Conservation (phyloP, 2,113 vertebrate genomes). For the Grantiella picta region DNA sequence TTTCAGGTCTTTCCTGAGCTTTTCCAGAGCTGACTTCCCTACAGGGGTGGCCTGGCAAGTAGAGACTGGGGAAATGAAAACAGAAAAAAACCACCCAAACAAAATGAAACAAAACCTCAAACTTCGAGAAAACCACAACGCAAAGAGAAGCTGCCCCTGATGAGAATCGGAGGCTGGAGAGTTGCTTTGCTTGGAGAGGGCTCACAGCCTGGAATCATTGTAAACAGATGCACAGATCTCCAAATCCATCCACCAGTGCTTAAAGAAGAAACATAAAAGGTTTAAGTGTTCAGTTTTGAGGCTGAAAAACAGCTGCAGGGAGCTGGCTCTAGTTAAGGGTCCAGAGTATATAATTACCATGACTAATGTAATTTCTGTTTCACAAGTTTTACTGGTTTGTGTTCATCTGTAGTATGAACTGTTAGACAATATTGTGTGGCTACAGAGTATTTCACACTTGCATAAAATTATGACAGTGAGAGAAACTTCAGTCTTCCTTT, state of each 20-base stretch:
- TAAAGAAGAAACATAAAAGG: fast-evolving
- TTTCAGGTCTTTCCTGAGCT: not conserved
- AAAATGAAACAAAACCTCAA: not conserved
- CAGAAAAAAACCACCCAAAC: not conserved
- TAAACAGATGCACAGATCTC: not conserved
- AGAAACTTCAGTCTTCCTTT: not conserved
- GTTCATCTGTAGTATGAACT: not conserved
- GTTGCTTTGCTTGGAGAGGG: too few species aligned
- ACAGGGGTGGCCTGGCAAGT: not conserved
- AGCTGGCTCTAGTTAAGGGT: not conserved
- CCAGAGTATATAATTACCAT: fast-evolving
- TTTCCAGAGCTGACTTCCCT: not conserved
- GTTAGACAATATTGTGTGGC: fast-evolving
- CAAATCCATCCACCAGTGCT: fast-evolving
- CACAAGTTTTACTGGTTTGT: not conserved
- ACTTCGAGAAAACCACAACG: fast-evolving
- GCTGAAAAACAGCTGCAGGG: not conserved
- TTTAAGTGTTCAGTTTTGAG: not conserved
- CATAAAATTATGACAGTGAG: not conserved
- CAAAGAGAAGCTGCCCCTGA: fast-evolving
- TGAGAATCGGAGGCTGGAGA: not conserved
- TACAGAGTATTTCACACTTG: not conserved
- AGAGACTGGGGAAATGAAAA: not conserved
- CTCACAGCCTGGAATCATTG: fast-evolving
- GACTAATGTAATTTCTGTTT: not conserved